Conservation (phyloP, 1,140 invertebrate genomes). For the Mizuhopecten yessoensis region DNA sequence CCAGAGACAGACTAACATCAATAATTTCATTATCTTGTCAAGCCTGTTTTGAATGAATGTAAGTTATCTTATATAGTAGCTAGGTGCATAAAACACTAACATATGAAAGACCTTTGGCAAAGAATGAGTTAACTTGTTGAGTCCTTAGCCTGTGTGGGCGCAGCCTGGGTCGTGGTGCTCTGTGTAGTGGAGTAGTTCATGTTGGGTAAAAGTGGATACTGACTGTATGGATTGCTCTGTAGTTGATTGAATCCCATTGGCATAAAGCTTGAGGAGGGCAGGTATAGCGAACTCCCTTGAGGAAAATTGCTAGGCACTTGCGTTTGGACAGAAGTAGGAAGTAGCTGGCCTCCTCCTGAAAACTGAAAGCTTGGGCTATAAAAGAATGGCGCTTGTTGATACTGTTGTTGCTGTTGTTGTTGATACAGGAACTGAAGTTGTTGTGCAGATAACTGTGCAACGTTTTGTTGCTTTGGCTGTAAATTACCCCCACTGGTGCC, state of each 20-base stretch:
- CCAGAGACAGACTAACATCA: conserved; percentile 40
- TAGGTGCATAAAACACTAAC: conserved; percentile 45
- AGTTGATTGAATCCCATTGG: conserved; percentile 25
- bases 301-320: conserved; percentile 20
- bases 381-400: background rate
- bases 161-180: conserved; percentile 25
- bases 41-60: conserved; percentile 30
- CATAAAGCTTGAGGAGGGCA: conserved; percentile 46
- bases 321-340: conserved; percentile 36
- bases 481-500: conserved; percentile 44
- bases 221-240: conserved; percentile 32
- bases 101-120: conserved; percentile 54
- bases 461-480: conserved; percentile 56
- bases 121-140: conserved; percentile 40
- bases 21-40: background rate
- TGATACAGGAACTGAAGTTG: conserved; percentile 35
- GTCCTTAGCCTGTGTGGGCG: conserved; percentile 39
- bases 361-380: conserved; percentile 40
- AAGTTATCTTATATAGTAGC: conserved; percentile 43
- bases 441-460: conserved; percentile 46
- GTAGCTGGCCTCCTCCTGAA: conserved; percentile 41
- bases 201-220: background rate
- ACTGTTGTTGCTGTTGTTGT: background rate
- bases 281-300: conserved; percentile 23
- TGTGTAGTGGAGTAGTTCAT: conserved; percentile 17